Conservation (phyloP, 2,113 vertebrate genomes). For the Cyprinodon tularosa region DNA sequence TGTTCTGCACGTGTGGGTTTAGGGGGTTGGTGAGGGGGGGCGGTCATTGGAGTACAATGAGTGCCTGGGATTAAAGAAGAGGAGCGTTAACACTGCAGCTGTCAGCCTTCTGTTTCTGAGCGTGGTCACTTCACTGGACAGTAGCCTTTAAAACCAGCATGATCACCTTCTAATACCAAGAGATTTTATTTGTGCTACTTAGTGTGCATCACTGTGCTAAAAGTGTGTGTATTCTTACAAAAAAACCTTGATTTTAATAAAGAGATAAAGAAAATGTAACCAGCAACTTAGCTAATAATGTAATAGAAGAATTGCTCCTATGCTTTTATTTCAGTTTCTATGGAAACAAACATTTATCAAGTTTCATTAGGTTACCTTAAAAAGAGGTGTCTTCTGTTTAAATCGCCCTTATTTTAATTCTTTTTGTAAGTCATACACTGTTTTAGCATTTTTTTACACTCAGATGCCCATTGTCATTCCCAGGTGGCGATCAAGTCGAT, state of each 20-base stretch:
- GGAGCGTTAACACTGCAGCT: slow-evolving; percentile 64
- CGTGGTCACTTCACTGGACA: slow-evolving; percentile 49
- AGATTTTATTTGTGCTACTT: slow-evolving; percentile 29
- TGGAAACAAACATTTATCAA: too few species aligned
- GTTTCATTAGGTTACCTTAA: not conserved
- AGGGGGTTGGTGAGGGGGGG: slow-evolving; percentile 4
- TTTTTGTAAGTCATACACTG: not conserved
- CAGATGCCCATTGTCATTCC: not conserved
- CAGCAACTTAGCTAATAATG: too few species aligned
- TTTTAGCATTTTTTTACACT: not conserved
- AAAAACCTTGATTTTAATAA: not conserved
- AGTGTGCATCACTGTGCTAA: not conserved
- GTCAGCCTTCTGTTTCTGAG: slow-evolving; percentile 54
- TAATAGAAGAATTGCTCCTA: too few species aligned
- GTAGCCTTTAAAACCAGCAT: slow-evolving; percentile 49
- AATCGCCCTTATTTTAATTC: too few species aligned
- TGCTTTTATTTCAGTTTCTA: too few species aligned
- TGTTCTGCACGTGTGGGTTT: slow-evolving; percentile 13
- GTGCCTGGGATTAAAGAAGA: slow-evolving; percentile 50
- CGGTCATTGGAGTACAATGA: slow-evolving; percentile 29
- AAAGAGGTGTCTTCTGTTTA: too few species aligned
- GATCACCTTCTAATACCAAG: slow-evolving; percentile 59
- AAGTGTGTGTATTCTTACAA: not conserved
- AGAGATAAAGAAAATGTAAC: too few species aligned
- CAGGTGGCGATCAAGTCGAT: slow-evolving; percentile 85